Base-by-base conservation (phyloP, 2,797 vertebrate genomes). In the Paramormyrops hopkinsi region DNA sequence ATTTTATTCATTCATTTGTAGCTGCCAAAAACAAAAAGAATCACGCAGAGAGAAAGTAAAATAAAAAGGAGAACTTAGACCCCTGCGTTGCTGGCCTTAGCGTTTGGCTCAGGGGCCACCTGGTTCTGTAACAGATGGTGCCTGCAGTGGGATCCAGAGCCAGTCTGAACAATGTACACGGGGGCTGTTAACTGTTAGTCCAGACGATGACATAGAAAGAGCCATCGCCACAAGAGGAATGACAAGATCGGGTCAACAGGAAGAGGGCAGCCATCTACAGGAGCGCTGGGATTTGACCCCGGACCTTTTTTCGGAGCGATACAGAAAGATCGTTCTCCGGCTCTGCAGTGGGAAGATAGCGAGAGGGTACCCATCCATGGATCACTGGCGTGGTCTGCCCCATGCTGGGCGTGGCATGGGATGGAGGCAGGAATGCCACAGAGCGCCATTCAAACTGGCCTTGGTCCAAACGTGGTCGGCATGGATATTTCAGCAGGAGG, bases 71-170 rank as follows among this genome's bases (percentile, higher is more conserved):
- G 17, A 50, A 84, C 82, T 25, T 84, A 50, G 44, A 86, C 50
- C 51, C 53, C 50, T 86, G 53, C 12, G 4, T 56, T 37, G 25
- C 25, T 54, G 46, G 82, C 82, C 44, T 84, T 44, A 50, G 41
- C 19, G 17, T 51, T 86, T 37, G 25, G 53, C 51, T 86, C 51
- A 33, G 25, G 25, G n/a, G 46, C 84, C 46, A 29, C 46, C 84
- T 86, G 84, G 84, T 53, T 53, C 25, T 53, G 48, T 7, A 86
- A 29, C 84, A 86, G 84, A 51, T 86, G 84, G 84, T 56, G 51
- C 25, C 29, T 51, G 17, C 53, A 37, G 29, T 86, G 85, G 53
- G 85, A 86, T 86, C 29, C 85, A 54, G 50, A 17, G 50, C 85
- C 7, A 8, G 7, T 86, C 85, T 59, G 50, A 86, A 37, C 50